A percentile compares a stretch with the other conserved stretches of the same genome.
phyloP scores from a whole-genome alignment of 2,888 invertebrate genomes.

The Meta bourneti region DNA sequence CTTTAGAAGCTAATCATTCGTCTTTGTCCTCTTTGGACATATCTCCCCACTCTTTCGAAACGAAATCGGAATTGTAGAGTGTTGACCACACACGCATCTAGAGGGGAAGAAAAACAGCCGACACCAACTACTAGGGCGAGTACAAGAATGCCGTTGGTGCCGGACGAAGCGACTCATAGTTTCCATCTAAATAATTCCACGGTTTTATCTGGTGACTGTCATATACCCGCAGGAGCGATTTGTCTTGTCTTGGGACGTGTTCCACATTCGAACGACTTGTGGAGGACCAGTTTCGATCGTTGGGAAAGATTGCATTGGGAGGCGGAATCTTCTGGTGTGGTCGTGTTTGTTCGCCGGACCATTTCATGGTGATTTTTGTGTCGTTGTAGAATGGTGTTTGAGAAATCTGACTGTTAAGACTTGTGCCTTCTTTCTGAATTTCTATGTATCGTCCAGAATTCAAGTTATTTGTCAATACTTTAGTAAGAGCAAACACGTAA shows the following conservation, averaged over 20 bases:
- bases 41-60: neutral
- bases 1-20: neutral
- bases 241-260: constrained; percentile 63
- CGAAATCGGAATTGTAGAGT: constrained; percentile 11
- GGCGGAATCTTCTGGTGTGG: constrained; percentile 2
- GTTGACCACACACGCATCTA: constrained; percentile 39
- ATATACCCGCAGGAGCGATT: constrained; percentile 53
- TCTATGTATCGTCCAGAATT: no score
- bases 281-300: constrained; percentile 5
- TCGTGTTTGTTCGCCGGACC: neutral
- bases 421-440: neutral
- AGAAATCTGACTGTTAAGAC: neutral
- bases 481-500: no score
- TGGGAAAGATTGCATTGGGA: constrained; percentile 9
- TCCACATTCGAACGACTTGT: constrained; percentile 45
- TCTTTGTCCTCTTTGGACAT: neutral
- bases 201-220: constrained; percentile 67
- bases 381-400: no score
- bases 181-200: constrained; percentile 67
- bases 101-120: neutral
- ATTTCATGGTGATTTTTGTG: no score
- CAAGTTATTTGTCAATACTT: no score
- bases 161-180: constrained; percentile 33
- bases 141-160: constrained; percentile 21
- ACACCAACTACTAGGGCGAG: constrained; percentile 11